phyloP scores from a whole-genome alignment of 1,140 invertebrate genomes.

The Laupala kohalensis region DNA sequence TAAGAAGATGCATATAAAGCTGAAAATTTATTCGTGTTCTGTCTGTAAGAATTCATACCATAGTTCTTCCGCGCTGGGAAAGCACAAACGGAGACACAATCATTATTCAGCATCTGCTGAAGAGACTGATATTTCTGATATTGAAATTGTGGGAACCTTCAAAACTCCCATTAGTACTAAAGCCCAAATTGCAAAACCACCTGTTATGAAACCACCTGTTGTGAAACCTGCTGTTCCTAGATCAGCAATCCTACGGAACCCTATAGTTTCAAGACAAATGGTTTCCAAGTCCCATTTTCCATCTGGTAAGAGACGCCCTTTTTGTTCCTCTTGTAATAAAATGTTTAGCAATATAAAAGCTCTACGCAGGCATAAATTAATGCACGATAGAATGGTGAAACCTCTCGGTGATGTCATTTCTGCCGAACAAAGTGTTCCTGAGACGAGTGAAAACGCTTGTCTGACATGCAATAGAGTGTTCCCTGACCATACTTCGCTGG shows the following conservation, averaged over 20 bases:
- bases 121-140: not conserved
- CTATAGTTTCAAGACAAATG: slow-evolving; percentile 17
- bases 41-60: slow-evolving; percentile 44
- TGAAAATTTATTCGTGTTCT: slow-evolving; percentile 47
- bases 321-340: slow-evolving; percentile 40
- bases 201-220: not conserved
- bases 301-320: not conserved
- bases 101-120: slow-evolving; percentile 17
- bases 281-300: slow-evolving; percentile 25
- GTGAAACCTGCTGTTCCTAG: slow-evolving; percentile 11
- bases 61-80: slow-evolving; percentile 37
- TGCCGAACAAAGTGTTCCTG: not conserved
- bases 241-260: slow-evolving; percentile 8
- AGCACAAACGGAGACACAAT: slow-evolving; percentile 31
- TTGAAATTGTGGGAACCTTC: not conserved
- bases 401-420: slow-evolving; percentile 25
- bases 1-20: slow-evolving; percentile 46
- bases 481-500: slow-evolving; percentile 31
- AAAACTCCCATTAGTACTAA: not conserved
- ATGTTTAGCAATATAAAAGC: slow-evolving; percentile 31
- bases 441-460: slow-evolving; percentile 22
- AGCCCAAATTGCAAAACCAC: not conserved
- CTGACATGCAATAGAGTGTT: slow-evolving; percentile 45
- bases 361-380: slow-evolving; percentile 25
- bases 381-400: slow-evolving; percentile 22